A percentile compares a stretch with the other conserved stretches of the same genome.
Evolutionary conservation across 1,140 invertebrate genomes (phyloP).

Genomic region (Drusus annulatus): DNA sequence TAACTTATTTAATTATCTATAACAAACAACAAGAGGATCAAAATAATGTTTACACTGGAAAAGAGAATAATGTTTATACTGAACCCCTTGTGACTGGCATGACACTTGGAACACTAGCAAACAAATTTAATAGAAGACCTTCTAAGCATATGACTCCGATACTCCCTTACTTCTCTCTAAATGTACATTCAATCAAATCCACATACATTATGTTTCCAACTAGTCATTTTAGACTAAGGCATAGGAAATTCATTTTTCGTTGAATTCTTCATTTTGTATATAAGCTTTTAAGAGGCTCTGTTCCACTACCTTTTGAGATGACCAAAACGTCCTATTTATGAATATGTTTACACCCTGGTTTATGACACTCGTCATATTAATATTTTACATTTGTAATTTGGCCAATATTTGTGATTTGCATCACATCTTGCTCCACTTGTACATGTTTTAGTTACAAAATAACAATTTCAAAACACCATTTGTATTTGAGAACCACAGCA

Average conservation of each 20-base stretch:
- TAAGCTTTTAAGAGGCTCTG: too few species aligned
- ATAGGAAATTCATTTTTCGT: slow-evolving; percentile 1
- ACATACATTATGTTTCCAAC: background rate
- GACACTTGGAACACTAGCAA: slow-evolving; percentile 42
- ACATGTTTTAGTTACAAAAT: too few species aligned
- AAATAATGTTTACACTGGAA: slow-evolving; percentile 37
- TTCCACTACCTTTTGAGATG: too few species aligned
- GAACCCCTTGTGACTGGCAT: slow-evolving; percentile 44
- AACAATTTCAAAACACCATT: too few species aligned
- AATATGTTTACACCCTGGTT: slow-evolving; percentile 16
- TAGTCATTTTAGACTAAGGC: slow-evolving; percentile 7
- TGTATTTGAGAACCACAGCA: too few species aligned
- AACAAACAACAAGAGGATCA: slow-evolving; percentile 49
- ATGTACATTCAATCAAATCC: slow-evolving; percentile 16
- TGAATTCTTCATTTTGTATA: background rate
- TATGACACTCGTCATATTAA: background rate
- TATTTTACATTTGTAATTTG: slow-evolving; percentile 14
- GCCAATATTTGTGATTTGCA: background rate
- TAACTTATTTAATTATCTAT: slow-evolving; percentile 34
- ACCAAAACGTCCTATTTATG: too few species aligned
- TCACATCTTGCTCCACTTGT: too few species aligned
- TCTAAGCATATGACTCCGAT: slow-evolving; percentile 46
- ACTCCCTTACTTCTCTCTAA: slow-evolving; percentile 4
- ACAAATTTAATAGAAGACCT: slow-evolving; percentile 40
- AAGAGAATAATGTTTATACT: slow-evolving; percentile 29